Evolutionary conservation across 2,797 vertebrate genomes (phyloP).

Genomic region (Pipistrellus pipistrellus): DNA sequence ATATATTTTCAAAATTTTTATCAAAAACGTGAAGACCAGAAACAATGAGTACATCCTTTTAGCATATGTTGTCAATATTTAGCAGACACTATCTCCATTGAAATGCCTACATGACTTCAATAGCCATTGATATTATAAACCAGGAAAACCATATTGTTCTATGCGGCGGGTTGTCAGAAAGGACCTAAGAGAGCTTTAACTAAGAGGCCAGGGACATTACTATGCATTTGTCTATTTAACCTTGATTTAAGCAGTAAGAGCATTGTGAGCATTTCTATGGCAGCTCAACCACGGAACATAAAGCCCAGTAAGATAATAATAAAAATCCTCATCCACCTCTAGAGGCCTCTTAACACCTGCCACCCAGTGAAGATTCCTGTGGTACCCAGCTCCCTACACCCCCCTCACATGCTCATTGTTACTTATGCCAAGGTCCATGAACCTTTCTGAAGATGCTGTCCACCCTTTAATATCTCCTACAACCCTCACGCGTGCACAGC

Average conservation of each 20-base stretch:
- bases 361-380: constrained; percentile 74
- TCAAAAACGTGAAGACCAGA: constrained; percentile 43
- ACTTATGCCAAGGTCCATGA: constrained; percentile 75
- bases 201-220: constrained; percentile 85
- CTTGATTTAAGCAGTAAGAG: constrained; percentile 84
- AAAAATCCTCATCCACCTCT: constrained; percentile 79
- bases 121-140: constrained; percentile 75
- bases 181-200: constrained; percentile 75
- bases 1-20: constrained; percentile 2
- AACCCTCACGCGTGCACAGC: constrained; percentile 78
- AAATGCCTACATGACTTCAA: constrained; percentile 79
- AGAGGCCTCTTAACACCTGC: constrained; percentile 84
- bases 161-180: constrained; percentile 73
- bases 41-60: constrained; percentile 59
- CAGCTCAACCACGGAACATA: constrained; percentile 75
- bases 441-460: constrained; percentile 77
- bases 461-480: constrained; percentile 75
- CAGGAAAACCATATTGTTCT: constrained; percentile 76
- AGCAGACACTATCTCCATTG: constrained; percentile 51
- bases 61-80: constrained; percentile 70
- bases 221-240: constrained; percentile 84
- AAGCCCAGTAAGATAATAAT: constrained; percentile 79
- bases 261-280: constrained; percentile 84
- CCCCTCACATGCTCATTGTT: constrained; percentile 72
- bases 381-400: constrained; percentile 69